Evolutionary conservation across 2,113 vertebrate genomes (phyloP).

Genomic region (Corvus moneduloides): DNA sequence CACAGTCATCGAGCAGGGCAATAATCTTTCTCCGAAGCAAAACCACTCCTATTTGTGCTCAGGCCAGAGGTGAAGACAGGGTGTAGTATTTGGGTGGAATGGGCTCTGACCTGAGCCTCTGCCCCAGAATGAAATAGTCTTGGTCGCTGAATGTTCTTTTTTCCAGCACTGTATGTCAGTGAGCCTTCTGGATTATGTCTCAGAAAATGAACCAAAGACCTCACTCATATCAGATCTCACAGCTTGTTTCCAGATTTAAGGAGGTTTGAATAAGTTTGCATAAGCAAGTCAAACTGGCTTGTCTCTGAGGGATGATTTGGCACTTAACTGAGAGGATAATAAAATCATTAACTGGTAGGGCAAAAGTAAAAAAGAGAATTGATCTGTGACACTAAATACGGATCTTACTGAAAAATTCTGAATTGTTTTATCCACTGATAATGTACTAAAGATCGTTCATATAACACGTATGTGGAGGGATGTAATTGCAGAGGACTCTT

Average conservation of each 20-base stretch:
- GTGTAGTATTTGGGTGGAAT: neutral
- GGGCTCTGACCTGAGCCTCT: neutral
- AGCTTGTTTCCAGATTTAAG: neutral
- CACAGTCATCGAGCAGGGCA: accelerated
- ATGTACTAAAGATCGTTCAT: neutral
- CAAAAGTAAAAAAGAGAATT: neutral
- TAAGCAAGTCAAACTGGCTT: neutral
- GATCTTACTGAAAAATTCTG: neutral
- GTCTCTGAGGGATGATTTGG: neutral
- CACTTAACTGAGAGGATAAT: neutral
- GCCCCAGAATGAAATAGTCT: neutral
- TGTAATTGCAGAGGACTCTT: neutral
- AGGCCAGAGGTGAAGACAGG: neutral
- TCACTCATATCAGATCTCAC: neutral
- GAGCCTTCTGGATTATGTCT: neutral
- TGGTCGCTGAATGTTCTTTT: neutral
- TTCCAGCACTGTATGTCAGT: neutral
- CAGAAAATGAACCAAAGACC: neutral
- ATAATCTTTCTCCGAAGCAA: neutral
- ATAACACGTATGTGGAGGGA: neutral
- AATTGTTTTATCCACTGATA: neutral
- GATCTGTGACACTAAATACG: neutral
- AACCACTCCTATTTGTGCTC: neutral
- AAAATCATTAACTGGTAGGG: neutral
- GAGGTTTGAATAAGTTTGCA: neutral